Conservation (phyloP, 2,113 vertebrate species). For the Glaucidium brasilianum region DNA sequence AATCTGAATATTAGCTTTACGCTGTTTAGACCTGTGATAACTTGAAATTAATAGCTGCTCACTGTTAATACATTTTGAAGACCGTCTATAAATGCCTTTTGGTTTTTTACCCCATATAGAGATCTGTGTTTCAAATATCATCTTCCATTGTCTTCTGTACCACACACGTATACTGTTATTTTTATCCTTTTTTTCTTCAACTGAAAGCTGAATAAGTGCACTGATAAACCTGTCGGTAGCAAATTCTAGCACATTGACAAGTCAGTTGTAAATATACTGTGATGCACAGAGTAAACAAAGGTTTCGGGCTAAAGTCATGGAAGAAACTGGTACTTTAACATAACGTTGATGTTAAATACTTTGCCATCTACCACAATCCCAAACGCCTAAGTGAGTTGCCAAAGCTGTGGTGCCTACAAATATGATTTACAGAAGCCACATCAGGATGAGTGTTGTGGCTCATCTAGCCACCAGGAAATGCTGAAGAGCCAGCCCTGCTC, state of each 20-base stretch:
- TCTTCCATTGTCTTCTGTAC: neutral
- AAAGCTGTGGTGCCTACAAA: neutral
- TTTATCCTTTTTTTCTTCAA: neutral
- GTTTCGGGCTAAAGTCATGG: neutral
- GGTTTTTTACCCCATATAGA: neutral
- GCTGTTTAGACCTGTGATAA: neutral
- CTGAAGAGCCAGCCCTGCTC: neutral
- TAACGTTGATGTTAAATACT: accelerated
- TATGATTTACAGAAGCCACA: neutral
- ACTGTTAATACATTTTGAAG: neutral
- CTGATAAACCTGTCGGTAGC: neutral
- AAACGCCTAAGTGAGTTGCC: neutral
- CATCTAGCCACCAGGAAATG: neutral
- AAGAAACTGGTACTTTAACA: neutral
- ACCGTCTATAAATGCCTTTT: neutral
- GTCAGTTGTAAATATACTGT: neutral
- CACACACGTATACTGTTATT: neutral
- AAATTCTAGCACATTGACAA: neutral
- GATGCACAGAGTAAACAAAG: neutral
- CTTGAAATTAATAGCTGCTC: neutral
- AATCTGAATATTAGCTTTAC: neutral
- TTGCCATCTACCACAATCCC: neutral
- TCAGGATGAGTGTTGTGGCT: too few species aligned
- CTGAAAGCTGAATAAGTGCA: neutral
- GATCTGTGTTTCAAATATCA: neutral